Conservation (phyloP, 2,888 invertebrate genomes). For the Limenitis camilla region DNA sequence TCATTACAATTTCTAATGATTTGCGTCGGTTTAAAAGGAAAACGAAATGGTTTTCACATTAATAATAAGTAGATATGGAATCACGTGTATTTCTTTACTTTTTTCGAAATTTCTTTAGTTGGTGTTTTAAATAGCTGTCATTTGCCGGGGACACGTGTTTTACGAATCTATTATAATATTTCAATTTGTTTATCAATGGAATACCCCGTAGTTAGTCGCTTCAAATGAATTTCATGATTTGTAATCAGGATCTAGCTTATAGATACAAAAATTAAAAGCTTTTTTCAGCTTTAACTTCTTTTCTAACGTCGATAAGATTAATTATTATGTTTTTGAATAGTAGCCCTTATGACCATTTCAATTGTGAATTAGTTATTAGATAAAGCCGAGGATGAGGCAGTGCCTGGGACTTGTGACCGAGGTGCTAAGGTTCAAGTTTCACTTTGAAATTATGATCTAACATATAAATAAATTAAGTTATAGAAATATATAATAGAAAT, state of each 20-base stretch:
- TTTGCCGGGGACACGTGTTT: slow-evolving; percentile 35
- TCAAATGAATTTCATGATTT: slow-evolving; percentile 7
- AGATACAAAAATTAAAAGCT: slow-evolving; percentile 10
- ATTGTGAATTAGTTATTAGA: too few species aligned
- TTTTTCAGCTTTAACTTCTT: neutral
- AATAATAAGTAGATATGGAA: slow-evolving; percentile 26
- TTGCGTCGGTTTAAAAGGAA: slow-evolving; percentile 19
- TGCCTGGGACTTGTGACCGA: too few species aligned
- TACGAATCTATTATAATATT: slow-evolving; percentile 31
- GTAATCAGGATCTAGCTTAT: slow-evolving; percentile 11
- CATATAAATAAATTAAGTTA: too few species aligned
- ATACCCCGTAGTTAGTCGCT: neutral
- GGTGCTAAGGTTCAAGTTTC: too few species aligned
- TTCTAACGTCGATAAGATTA: too few species aligned
- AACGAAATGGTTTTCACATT: slow-evolving; percentile 25
- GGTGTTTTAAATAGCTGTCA: slow-evolving; percentile 30
- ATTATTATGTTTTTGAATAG: too few species aligned
- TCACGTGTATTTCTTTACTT: slow-evolving; percentile 34
- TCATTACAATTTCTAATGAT: slow-evolving; percentile 24
- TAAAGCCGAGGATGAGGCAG: too few species aligned
- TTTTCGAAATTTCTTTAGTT: slow-evolving; percentile 30
- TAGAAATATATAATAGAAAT: too few species aligned
- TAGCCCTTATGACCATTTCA: too few species aligned
- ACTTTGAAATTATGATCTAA: too few species aligned
- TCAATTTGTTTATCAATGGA: slow-evolving; percentile 6